Evolutionary conservation across 2,888 invertebrate species (phyloP).

Genomic region (Biston stratarius): DNA sequence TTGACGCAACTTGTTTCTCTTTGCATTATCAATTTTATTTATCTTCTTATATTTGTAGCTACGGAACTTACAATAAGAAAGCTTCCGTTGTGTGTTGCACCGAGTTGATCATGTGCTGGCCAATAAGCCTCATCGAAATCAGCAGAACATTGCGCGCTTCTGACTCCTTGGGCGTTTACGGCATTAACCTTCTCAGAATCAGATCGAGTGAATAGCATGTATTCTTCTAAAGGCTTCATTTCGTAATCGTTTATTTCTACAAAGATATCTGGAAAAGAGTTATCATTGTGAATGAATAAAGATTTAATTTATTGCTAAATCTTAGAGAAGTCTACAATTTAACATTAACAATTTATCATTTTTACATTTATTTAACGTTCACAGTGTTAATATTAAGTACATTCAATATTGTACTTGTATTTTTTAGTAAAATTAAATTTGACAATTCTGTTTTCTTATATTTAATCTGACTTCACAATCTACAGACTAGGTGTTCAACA

Average conservation of each 20-base stretch:
- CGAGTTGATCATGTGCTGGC: conserved; percentile 76
- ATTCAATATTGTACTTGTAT: no score
- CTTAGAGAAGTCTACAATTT: no score
- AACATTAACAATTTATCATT: no score
- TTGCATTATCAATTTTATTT: not conserved
- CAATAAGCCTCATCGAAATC: conserved; percentile 88
- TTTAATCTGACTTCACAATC: no score
- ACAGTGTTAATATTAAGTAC: no score
- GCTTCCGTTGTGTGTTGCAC: conserved; percentile 77
- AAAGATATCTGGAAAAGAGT: conserved; percentile 90
- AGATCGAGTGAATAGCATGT: conserved; percentile 95
- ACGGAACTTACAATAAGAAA: conserved; percentile 71
- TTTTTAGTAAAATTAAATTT: no score
- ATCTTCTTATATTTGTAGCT: no score
- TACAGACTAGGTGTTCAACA: no score
- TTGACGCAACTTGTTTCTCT: not conserved
- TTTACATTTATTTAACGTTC: no score
- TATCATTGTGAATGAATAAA: not conserved
- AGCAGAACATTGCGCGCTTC: conserved; percentile 94
- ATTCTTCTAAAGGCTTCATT: conserved; percentile 96
- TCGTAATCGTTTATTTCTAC: conserved; percentile 92
- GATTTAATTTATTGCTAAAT: no score
- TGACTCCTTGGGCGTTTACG: conserved; percentile 94
- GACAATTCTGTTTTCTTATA: no score
- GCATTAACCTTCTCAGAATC: conserved; percentile 94